These are phyloP conservation scores for Mareca penelope DNA, from an alignment of 2,797 vertebrate species.

Conservation along the genomic window DNA sequence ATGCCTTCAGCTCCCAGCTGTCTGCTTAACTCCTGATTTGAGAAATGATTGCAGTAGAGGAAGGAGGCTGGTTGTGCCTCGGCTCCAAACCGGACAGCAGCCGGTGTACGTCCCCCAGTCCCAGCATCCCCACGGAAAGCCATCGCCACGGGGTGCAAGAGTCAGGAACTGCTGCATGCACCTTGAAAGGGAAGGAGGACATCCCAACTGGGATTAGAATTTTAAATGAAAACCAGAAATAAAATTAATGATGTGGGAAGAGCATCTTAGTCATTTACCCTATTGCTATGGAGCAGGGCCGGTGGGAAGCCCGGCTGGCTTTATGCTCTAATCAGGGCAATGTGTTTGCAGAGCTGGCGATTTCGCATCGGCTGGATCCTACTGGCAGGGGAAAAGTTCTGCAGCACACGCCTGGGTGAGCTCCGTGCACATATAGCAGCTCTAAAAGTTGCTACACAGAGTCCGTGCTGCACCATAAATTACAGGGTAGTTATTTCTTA, in stretches of 20 bases:
- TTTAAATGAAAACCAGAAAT: constrained; percentile 9
- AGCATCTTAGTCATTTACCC: neutral
- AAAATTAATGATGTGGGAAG: constrained; percentile 16
- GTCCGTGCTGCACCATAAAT: constrained; percentile 77
- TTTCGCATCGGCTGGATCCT: neutral
- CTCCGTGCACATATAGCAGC: constrained; percentile 16
- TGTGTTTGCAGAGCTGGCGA: constrained; percentile 13
- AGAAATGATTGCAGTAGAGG: neutral
- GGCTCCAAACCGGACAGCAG: neutral
- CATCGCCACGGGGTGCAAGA: neutral
- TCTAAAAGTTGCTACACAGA: constrained; percentile 60
- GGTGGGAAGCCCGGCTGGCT: constrained; percentile 21
- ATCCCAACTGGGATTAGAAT: neutral
- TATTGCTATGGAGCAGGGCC: neutral
- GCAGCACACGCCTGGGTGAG: constrained; percentile 45
- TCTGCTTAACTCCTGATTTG: neutral
- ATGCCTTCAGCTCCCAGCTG: neutral
- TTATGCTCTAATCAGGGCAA: neutral
- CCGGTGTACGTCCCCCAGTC: neutral
- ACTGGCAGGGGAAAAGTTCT: constrained; percentile 54
- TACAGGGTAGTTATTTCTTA: constrained; percentile 81
- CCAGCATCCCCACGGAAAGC: neutral
- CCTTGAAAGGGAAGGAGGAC: neutral
- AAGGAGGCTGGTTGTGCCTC: neutral
- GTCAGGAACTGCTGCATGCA: neutral